Conservation (phyloP, 2,113 vertebrate genomes). For the Octodon degus region DNA sequence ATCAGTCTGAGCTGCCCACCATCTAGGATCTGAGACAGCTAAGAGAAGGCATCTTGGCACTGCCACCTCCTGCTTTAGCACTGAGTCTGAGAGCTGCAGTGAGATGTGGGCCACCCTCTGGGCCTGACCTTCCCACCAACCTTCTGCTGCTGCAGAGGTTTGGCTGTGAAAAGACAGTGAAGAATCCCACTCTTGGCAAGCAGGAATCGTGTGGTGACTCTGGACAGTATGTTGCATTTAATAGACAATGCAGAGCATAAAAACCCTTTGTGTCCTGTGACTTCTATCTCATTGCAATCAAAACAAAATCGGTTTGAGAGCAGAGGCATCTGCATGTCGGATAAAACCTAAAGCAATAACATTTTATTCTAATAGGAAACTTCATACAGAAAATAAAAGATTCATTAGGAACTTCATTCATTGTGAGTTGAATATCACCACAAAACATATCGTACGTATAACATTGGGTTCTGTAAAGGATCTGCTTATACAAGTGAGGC, state of each 20-base stretch:
- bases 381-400: not conserved
- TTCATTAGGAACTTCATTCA: not conserved
- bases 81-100: not conserved
- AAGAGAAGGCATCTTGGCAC: no score
- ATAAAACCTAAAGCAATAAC: not conserved
- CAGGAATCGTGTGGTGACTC: no score
- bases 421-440: constrained; percentile 9
- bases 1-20: accelerated
- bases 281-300: not conserved
- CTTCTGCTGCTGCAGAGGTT: no score
- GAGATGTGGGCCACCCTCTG: not conserved
- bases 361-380: not conserved
- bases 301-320: not conserved
- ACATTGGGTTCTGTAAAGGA: not conserved
- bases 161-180: no score
- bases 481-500: not conserved
- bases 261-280: not conserved
- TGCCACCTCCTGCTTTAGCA: not conserved
- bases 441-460: not conserved
- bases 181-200: not conserved
- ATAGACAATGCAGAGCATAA: not conserved
- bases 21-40: not conserved
- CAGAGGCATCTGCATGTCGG: not conserved
- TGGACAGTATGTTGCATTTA: no score
- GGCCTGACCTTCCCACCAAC: accelerated